Evolutionary conservation across 2,113 vertebrate species (phyloP), one percentile per base, ranked within the genome.

Genomic region (Oryzias woworae): DNA sequence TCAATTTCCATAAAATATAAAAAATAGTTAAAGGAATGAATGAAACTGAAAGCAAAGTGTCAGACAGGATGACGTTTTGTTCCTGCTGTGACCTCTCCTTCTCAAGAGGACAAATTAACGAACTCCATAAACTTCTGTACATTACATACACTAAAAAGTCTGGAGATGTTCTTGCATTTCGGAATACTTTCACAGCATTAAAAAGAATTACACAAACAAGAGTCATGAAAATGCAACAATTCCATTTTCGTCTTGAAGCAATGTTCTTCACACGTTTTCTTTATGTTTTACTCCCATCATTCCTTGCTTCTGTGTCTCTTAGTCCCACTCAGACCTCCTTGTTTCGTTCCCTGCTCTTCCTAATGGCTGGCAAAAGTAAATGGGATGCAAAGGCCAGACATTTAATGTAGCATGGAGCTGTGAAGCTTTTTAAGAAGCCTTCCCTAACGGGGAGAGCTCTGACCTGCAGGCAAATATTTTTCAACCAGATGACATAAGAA

Each of bases 401-500:
- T 91, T 91, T 92, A 93, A 92, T 92, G 90, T 91, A 86, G 87
- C 89, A 84, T 90, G 91, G 77, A 85, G 75, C 79, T 15, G 28
- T 74, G 77, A 73, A 91, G 79, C 83, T 70, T 90, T 84, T 92
- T 88, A 90, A 89, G 85, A 90, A 89, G 83, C 82, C 83, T 71
- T 83, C 79, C 80, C 83, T 83, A 84, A 90, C 86, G 85, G 84
- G 75, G 70, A 71, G 83, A 88, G 87, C 81, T 66, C 76, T 92
- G 91, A 92, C 91, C 91, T 73, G 80, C 72, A 84, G 91, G 91
- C 89, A 89, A 90, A 91, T 90, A 91, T 91, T 92, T 91, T 89
- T 91, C 89, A 92, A 88, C 79, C 73, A 79, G 87, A 91, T 91
- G 89, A 90, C 88, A 89, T 90, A 86, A 90, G 85, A 87, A 80